These are phyloP conservation scores for Clostera curtula DNA, from an alignment of 2,888 invertebrate genomes.

Conservation along the genomic window DNA sequence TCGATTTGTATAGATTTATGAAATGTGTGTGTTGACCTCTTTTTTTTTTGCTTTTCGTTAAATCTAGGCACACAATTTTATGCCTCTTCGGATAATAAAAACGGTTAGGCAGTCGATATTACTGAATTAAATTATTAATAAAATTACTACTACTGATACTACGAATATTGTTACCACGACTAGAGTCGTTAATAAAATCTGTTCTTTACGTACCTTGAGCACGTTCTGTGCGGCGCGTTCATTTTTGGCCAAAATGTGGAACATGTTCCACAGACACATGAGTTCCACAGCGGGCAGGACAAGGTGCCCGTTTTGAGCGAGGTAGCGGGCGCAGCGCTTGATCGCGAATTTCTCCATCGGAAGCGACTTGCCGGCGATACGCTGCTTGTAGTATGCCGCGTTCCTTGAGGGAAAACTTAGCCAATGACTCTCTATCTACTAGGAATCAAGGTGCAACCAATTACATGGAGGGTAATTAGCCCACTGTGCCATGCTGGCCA, in stretches of 20 bases:
- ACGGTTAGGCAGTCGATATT: too few species aligned
- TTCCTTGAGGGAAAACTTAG: constrained; percentile 64
- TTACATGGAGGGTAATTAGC: too few species aligned
- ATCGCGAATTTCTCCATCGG: constrained; percentile 98
- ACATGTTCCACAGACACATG: constrained; percentile 94
- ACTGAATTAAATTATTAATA: not conserved
- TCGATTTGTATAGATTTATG: too few species aligned
- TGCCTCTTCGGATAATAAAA: too few species aligned
- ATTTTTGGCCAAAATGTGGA: constrained; percentile 85
- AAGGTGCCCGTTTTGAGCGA: constrained; percentile 81
- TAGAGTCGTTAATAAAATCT: too few species aligned
- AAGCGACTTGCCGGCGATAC: constrained; percentile 96
- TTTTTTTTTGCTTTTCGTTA: too few species aligned
- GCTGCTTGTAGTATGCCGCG: constrained; percentile 88
- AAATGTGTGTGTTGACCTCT: too few species aligned
- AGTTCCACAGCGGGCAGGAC: constrained; percentile 90
- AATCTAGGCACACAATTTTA: too few species aligned
- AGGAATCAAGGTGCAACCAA: not conserved
- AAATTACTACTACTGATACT: too few species aligned
- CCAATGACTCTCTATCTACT: not conserved
- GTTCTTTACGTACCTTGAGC: constrained; percentile 69
- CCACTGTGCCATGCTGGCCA: too few species aligned
- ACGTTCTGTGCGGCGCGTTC: constrained; percentile 76
- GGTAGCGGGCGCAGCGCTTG: constrained; percentile 87
- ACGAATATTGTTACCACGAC: too few species aligned